Evolutionary conservation across 2,888 invertebrate genomes (phyloP).

Genomic region (Agriotes lineatus): DNA sequence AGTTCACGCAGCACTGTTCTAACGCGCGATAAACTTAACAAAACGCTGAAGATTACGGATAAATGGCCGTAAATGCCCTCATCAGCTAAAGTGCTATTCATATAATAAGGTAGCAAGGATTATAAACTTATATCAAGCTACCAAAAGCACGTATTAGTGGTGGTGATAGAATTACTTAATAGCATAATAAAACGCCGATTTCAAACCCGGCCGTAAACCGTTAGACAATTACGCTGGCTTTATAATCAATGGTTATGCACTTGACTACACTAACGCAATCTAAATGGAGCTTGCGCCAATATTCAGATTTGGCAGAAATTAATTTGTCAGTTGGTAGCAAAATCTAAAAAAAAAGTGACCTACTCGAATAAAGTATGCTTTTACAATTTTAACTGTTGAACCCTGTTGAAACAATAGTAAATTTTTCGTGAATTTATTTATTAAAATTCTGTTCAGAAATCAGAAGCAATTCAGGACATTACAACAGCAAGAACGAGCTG

Average conservation of each 20-base stretch:
- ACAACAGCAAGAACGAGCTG: too few species aligned
- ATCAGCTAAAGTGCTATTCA: not conserved
- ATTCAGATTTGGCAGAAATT: not conserved
- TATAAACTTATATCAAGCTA: conserved; percentile 18
- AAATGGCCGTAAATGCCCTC: not conserved
- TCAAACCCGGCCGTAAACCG: conserved; percentile 8
- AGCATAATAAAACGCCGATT: conserved; percentile 21
- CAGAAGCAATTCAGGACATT: too few species aligned
- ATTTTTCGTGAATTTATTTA: too few species aligned
- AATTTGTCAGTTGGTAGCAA: not conserved
- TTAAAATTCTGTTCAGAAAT: too few species aligned
- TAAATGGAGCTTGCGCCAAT: not conserved
- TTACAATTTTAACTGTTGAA: too few species aligned
- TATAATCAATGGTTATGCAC: conserved; percentile 28
- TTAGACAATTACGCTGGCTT: conserved; percentile 22
- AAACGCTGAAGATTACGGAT: too few species aligned
- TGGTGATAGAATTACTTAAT: conserved; percentile 18
- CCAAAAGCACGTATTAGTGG: conserved; percentile 25
- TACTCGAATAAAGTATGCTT: too few species aligned
- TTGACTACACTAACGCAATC: conserved; percentile 2
- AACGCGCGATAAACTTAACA: too few species aligned
- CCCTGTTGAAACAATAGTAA: too few species aligned
- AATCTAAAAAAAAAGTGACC: too few species aligned
- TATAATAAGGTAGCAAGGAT: conserved; percentile 8
- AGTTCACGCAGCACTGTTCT: too few species aligned